These are phyloP conservation scores for Chloroclystis v-ata DNA, from an alignment of 2,888 invertebrate genomes.

Conservation along the genomic window DNA sequence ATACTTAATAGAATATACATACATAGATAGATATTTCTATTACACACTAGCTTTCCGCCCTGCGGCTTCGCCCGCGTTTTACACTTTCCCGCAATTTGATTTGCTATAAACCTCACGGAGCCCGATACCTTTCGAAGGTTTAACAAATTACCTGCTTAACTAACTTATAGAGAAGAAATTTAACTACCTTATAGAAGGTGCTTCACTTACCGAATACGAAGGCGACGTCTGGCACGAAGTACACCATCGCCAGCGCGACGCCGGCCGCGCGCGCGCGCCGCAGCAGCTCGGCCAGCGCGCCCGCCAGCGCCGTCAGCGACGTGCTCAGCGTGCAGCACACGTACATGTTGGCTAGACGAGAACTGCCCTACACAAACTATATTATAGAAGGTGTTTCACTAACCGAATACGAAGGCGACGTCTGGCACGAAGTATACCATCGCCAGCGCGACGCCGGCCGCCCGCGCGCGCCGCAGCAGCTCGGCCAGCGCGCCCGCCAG, in stretches of 20 bases:
- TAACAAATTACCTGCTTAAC: no score
- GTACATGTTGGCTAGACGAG: constrained; percentile 49
- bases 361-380: constrained; percentile 50
- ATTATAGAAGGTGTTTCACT: no score
- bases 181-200: no score
- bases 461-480: constrained; percentile 37
- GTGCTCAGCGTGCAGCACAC: constrained; percentile 56
- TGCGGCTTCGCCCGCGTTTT: no score
- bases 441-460: constrained; percentile 31
- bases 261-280: constrained; percentile 33
- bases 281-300: constrained; percentile 48
- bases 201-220: constrained; percentile 61
- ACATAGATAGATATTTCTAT: no score
- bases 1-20: no score
- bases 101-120: no score
- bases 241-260: constrained; percentile 28
- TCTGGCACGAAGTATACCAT: constrained; percentile 46
- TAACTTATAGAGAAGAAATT: no score
- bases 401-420: constrained; percentile 55
- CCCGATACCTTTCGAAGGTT: no score
- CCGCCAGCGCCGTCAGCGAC: constrained; percentile 48
- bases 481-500: constrained; percentile 48
- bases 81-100: no score
- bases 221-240: constrained; percentile 47
- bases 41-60: no score